Conservation (phyloP, 2,113 vertebrate species). For the Acinonyx jubatus region DNA sequence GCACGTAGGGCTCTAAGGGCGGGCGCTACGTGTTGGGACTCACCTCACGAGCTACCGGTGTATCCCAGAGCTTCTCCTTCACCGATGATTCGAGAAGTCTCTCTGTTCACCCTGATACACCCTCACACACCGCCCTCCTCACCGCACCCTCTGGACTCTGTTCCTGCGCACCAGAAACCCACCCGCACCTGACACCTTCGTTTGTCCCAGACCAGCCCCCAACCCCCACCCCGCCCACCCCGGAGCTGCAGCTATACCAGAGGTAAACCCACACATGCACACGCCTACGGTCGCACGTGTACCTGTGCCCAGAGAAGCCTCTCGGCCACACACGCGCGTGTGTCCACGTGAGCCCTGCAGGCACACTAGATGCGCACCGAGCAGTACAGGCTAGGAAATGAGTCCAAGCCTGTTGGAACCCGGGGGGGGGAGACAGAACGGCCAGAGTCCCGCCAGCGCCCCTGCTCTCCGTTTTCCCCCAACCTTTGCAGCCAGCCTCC, state of each 20-base stretch:
- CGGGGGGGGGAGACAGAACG: fast-evolving
- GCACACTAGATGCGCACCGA: not conserved
- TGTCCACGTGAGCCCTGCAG: too few species aligned
- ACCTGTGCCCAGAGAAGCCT: not conserved
- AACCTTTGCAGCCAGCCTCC: not conserved
- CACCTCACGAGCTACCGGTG: fast-evolving
- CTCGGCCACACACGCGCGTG: fast-evolving
- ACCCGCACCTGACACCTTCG: too few species aligned
- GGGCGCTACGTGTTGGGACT: not conserved
- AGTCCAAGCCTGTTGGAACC: not conserved
- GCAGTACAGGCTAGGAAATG: not conserved
- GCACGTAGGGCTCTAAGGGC: fast-evolving
- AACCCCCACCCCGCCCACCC: too few species aligned
- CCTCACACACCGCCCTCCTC: not conserved
- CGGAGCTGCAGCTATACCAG: not conserved
- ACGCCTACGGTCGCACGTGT: too few species aligned
- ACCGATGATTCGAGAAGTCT: not conserved
- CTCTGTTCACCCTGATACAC: not conserved
- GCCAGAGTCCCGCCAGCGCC: not conserved
- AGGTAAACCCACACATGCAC: not conserved
- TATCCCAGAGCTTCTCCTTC: not conserved
- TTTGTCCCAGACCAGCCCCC: not conserved
- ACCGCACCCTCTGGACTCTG: fast-evolving
- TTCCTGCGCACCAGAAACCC: not conserved
- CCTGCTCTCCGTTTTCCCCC: not conserved